Conservation (phyloP, 1,140 invertebrate genomes). For the Bombus pyrosoma region DNA sequence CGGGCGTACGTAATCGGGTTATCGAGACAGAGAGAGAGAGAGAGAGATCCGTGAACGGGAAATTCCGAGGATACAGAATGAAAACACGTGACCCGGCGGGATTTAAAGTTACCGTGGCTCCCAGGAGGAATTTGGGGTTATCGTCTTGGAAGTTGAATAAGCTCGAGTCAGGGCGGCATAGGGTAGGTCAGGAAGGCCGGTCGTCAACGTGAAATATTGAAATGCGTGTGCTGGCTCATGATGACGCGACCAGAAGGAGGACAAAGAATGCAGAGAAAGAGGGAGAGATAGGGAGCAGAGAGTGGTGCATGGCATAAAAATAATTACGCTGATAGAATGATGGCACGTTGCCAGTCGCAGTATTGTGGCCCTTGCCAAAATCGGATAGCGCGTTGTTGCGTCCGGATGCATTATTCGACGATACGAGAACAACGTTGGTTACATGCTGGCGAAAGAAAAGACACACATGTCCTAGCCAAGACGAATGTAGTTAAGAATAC, state of each 20-base stretch:
- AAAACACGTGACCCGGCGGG: background rate
- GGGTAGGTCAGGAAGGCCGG: conserved; percentile 15
- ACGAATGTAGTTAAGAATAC: conserved; percentile 9
- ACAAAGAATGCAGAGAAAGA: too few species aligned
- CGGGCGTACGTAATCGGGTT: conserved; percentile 5
- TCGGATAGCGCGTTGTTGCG: conserved; percentile 76
- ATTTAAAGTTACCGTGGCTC: background rate
- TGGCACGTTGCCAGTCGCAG: conserved; percentile 71
- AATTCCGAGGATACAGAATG: background rate
- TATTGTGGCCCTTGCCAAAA: conserved; percentile 67
- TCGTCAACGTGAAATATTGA: conserved; percentile 62
- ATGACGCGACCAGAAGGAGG: background rate
- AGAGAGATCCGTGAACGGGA: background rate
- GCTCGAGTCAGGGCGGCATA: background rate
- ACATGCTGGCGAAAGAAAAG: background rate
- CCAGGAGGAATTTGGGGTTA: background rate
- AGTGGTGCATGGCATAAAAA: conserved; percentile 66
- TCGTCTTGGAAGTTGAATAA: conserved; percentile 36
- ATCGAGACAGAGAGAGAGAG: background rate
- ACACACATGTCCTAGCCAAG: conserved; percentile 11
- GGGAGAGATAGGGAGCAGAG: background rate
- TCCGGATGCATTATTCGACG: conserved; percentile 73
- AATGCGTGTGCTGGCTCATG: conserved; percentile 47
- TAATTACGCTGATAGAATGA: conserved; percentile 77
- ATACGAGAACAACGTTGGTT: background rate